These are phyloP conservation scores for Notodonta ziczac DNA, from an alignment of 2,888 invertebrate genomes.

Conservation along the genomic window DNA sequence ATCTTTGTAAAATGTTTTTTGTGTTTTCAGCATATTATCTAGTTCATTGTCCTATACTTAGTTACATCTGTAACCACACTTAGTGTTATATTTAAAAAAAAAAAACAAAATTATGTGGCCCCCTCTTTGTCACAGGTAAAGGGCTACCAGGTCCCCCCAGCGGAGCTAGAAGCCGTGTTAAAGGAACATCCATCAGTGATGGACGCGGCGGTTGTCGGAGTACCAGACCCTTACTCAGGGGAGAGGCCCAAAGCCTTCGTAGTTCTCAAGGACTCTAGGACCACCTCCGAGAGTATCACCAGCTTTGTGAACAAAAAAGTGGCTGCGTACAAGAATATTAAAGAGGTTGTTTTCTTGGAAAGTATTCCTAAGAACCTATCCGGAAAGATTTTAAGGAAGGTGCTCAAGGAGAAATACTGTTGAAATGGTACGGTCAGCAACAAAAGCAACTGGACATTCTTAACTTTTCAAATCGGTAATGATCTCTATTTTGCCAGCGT, in stretches of 20 bases:
- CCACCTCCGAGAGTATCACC: constrained; percentile 83
- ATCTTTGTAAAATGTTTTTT: no score
- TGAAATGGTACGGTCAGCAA: constrained; percentile 8
- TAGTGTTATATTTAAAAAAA: background rate
- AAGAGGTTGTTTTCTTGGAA: constrained; percentile 87
- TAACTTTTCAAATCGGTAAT: no score
- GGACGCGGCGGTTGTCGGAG: constrained; percentile 93
- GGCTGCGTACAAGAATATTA: constrained; percentile 90
- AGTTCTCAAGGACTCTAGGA: constrained; percentile 76
- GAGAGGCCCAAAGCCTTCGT: constrained; percentile 92
- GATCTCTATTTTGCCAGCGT: no score
- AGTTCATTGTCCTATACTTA: no score
- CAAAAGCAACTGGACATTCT: no score
- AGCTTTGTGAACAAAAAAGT: constrained; percentile 87
- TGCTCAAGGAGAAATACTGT: constrained; percentile 69
- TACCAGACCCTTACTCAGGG: constrained; percentile 87
- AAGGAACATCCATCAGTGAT: constrained; percentile 89
- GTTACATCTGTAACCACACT: no score
- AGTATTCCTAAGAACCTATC: constrained; percentile 90
- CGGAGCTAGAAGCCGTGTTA: constrained; percentile 91
- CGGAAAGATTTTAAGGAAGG: constrained; percentile 90
- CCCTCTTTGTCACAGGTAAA: constrained; percentile 75
- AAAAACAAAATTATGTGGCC: background rate
- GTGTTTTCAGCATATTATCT: no score
- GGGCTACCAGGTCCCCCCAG: constrained; percentile 92